Base-by-base conservation (phyloP, 2,888 invertebrate species). In the Polydesmus complanatus region DNA sequence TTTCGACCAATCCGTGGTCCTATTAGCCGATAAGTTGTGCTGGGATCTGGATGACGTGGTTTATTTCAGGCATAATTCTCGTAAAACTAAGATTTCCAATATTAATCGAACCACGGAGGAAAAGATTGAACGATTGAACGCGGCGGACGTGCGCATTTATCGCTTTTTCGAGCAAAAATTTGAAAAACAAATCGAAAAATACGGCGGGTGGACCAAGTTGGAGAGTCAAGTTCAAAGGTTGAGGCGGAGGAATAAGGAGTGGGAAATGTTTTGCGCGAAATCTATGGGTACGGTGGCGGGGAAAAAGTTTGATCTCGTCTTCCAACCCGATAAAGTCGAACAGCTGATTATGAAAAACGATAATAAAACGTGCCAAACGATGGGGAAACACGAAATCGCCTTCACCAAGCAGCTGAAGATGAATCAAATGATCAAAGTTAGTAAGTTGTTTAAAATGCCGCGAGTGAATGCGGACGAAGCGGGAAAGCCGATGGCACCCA, bases 1-100 rank as follows among this genome's bases (percentile, higher is more conserved):
- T 21, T 68, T 71, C 67, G 69, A 71, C 47, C 69, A 70, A 56
- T 70, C 70, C 0, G 63, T 71, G 37, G 64, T 71, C 19, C 63
- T 71, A 8, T 63, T 71, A 48, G 65, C 65, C 18, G 62, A 70
- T 37, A 64, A 68, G 27, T 64, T 71, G 8, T 70, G 71, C 60
- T 72, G 71, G 71, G 62, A 64, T 47, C 62, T 65, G 5, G 65
- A 68, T 11, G 70, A 71, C 60, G 64, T 71, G 0, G 65, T 68
- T 5, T 64, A 64, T 22, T 68, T 71, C 47, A 64, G 67, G 48
- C 64, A 69, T 23, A 70, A 70, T 60, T 68, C 67, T 0, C 61
- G 70, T 1, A 65, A 65, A 54, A 27, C 64, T 5, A 60, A 60
- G 8, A 37, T 37, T 14, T 8, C 37, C 37, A 37, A 37, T 37